phyloP scores from a whole-genome alignment of 2,797 vertebrate genomes.

The Danio choprae region DNA sequence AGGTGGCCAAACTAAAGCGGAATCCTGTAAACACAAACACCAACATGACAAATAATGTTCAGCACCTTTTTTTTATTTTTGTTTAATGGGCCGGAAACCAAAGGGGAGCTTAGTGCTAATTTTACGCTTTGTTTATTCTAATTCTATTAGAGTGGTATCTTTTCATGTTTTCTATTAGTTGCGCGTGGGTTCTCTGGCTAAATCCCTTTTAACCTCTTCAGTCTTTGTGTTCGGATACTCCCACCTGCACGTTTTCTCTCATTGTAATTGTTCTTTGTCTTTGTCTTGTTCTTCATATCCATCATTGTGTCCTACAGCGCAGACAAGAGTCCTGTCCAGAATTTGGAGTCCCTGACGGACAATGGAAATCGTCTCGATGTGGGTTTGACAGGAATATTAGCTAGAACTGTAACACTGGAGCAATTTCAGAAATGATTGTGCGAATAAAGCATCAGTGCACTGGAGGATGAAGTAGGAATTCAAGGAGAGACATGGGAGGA shows the following conservation, averaged over 20 bases:
- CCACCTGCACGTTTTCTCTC: slow-evolving; percentile 40
- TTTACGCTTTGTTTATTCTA: slow-evolving; percentile 68
- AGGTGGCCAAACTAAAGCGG: slow-evolving; percentile 29
- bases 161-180: slow-evolving; percentile 63
- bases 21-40: slow-evolving; percentile 34
- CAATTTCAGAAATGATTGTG: slow-evolving; percentile 38
- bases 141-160: slow-evolving; percentile 66
- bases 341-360: background rate
- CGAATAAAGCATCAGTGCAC: slow-evolving; percentile 32
- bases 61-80: slow-evolving; percentile 26
- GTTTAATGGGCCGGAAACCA: slow-evolving; percentile 58
- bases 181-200: slow-evolving; percentile 59
- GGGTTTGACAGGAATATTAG: slow-evolving; percentile 50
- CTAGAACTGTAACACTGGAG: slow-evolving; percentile 12
- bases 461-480: slow-evolving; percentile 52
- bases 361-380: slow-evolving; percentile 34
- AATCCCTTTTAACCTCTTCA: slow-evolving; percentile 64
- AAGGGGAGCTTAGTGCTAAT: slow-evolving; percentile 64
- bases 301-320: slow-evolving; percentile 4
- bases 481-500: slow-evolving; percentile 58
- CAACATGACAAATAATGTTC: slow-evolving; percentile 28
- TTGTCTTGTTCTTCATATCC: slow-evolving; percentile 1
- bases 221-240: slow-evolving; percentile 49
- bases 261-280: slow-evolving; percentile 29
- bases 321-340: slow-evolving; percentile 28